Evolutionary conservation across 2,888 invertebrate species (phyloP).

Genomic region (Schizaphis graminum): DNA sequence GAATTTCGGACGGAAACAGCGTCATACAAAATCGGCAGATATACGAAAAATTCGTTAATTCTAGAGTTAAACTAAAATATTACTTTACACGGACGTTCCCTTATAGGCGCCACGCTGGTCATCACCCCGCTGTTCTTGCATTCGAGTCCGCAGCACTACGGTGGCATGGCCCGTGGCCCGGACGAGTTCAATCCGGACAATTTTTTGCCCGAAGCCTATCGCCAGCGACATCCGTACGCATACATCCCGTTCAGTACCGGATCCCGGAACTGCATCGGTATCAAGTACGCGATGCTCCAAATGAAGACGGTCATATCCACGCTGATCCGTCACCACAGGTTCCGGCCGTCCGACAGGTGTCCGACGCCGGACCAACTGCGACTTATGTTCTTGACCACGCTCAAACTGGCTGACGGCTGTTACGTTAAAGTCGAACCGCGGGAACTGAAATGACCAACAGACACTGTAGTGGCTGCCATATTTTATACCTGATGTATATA

Average conservation of each 20-base stretch:
- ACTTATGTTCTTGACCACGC: not conserved
- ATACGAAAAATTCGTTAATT: not conserved
- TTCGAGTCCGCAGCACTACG: not conserved
- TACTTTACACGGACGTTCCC: not conserved
- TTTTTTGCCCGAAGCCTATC: constrained; percentile 71
- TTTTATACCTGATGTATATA: not conserved
- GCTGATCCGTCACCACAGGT: constrained; percentile 21
- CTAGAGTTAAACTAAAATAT: not conserved
- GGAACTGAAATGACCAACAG: not conserved
- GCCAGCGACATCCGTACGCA: constrained; percentile 71
- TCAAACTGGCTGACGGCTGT: constrained; percentile 44
- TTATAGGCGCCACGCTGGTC: not conserved
- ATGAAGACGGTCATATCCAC: constrained; percentile 55
- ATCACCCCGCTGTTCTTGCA: not conserved
- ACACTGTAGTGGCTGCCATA: not conserved
- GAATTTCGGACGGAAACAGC: not conserved
- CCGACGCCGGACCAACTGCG: constrained; percentile 31
- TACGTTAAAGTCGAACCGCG: constrained; percentile 31
- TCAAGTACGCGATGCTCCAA: constrained; percentile 58
- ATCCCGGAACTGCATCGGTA: constrained; percentile 59
- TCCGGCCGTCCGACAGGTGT: constrained; percentile 38
- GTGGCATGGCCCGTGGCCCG: not conserved
- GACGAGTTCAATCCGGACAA: constrained; percentile 67
- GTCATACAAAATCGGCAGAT: not conserved
- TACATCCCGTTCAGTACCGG: constrained; percentile 73